Conservation (phyloP, 1,140 invertebrate genomes). For the Drosophila pseudoobscura region DNA sequence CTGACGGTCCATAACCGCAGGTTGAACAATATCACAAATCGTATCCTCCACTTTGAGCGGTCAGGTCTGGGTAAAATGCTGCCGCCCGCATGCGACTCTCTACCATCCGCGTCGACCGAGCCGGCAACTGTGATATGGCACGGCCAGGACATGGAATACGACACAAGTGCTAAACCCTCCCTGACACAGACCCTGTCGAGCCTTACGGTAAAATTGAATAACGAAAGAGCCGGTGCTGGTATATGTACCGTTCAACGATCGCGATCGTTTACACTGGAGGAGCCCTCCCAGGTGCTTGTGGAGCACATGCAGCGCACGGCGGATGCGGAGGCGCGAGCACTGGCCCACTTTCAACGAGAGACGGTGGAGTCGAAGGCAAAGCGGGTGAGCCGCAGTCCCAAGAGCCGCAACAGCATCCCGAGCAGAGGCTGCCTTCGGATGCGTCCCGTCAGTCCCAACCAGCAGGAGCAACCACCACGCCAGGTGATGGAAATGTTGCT, state of each 20-base stretch:
- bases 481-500: neutral
- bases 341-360: conserved; percentile 52
- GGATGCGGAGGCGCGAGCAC: neutral
- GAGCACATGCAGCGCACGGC: conserved; percentile 83
- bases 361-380: conserved; percentile 77
- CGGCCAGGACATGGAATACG: conserved; percentile 29
- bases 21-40: conserved; percentile 53
- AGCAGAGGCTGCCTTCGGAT: conserved; percentile 1
- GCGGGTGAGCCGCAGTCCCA: conserved; percentile 54
- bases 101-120: neutral
- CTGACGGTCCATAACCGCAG: conserved; percentile 26
- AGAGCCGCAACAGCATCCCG: conserved; percentile 4
- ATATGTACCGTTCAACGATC: conserved; percentile 77
- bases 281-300: conserved; percentile 86
- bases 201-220: neutral
- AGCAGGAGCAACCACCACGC: neutral
- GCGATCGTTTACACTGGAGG: conserved; percentile 86
- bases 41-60: conserved; percentile 60
- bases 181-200: conserved; percentile 7
- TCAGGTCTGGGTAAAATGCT: neutral
- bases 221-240: neutral
- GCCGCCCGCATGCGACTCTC: too few relatives aligned
- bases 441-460: too few relatives aligned
- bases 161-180: conserved; percentile 59
- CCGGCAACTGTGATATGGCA: conserved; percentile 36